Percentiles rank a stretch among this genome's conserved stretches.
Evolutionary conservation across 2,888 invertebrate species (phyloP).

Genomic region (Mimas tiliae): DNA sequence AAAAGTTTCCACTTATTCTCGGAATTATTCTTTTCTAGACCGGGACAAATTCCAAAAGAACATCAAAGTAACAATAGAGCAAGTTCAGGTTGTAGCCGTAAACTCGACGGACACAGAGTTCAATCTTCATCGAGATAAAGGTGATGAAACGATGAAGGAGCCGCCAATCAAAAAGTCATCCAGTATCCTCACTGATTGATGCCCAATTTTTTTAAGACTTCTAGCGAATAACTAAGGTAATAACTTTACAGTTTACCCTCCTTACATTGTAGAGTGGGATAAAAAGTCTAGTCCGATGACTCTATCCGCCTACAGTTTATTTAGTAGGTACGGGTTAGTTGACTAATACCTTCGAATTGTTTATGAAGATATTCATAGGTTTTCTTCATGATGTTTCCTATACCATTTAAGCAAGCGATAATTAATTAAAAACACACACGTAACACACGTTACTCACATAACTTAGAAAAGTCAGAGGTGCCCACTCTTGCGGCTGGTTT

Average conservation of each 20-base stretch:
- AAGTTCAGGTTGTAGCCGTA: constrained; percentile 5
- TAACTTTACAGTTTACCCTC: background rate
- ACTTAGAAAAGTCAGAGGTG: background rate
- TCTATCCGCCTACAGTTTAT: no score
- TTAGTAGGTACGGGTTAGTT: no score
- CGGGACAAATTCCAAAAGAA: constrained; percentile 6
- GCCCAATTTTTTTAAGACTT: background rate
- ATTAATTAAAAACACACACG: no score
- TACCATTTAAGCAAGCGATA: no score
- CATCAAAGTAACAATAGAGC: constrained; percentile 22
- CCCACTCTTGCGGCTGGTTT: no score
- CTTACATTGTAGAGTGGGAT: no score
- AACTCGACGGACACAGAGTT: background rate
- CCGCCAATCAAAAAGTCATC: background rate
- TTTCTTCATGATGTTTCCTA: no score
- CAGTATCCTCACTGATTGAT: constrained; percentile 8
- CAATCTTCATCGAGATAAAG: background rate
- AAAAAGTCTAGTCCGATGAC: no score
- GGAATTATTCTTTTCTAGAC: background rate
- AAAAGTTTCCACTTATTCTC: no score
- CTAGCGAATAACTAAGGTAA: background rate
- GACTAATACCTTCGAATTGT: no score
- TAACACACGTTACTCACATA: no score
- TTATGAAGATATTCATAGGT: no score
- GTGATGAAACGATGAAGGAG: background rate